Conservation (phyloP, 2,113 vertebrate species). For the Callipepla squamata region DNA sequence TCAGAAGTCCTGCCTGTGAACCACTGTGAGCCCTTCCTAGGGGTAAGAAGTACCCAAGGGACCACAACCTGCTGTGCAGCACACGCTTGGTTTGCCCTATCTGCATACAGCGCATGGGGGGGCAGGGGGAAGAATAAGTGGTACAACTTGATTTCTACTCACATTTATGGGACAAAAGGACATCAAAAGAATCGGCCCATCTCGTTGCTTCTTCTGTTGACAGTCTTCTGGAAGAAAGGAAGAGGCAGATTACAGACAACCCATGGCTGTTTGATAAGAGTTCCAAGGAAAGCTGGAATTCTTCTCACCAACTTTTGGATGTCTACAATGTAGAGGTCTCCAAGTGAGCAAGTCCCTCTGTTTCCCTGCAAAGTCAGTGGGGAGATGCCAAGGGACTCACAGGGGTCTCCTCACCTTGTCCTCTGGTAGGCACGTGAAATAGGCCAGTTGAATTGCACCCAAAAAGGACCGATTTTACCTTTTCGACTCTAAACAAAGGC, state of each 20-base stretch:
- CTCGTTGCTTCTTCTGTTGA: conserved; percentile 84
- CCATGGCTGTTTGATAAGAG: not conserved
- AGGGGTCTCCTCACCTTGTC: not conserved
- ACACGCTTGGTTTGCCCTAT: not conserved
- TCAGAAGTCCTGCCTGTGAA: not conserved
- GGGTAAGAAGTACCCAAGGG: not conserved
- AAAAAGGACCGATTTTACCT: not conserved
- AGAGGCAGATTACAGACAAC: not conserved
- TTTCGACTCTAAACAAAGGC: not conserved
- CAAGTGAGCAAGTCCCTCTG: not conserved
- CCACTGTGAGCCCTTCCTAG: accelerated
- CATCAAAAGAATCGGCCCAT: conserved; percentile 85
- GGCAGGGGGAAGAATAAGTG: accelerated
- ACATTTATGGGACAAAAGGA: conserved; percentile 86
- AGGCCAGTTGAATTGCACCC: not conserved
- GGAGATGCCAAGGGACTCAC: not conserved
- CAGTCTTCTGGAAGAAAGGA: conserved; percentile 75
- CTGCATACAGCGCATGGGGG: not conserved
- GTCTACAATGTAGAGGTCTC: not conserved
- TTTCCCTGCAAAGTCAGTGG: not conserved
- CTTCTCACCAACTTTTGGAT: not conserved
- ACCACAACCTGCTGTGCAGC: not conserved
- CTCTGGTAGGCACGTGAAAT: not conserved
- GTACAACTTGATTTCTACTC: conserved; percentile 65
- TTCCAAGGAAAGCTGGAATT: not conserved